Percentiles rank a stretch among this genome's conserved stretches.
Evolutionary conservation across 2,797 vertebrate species (phyloP).

Genomic region (Darevskia mixta): DNA sequence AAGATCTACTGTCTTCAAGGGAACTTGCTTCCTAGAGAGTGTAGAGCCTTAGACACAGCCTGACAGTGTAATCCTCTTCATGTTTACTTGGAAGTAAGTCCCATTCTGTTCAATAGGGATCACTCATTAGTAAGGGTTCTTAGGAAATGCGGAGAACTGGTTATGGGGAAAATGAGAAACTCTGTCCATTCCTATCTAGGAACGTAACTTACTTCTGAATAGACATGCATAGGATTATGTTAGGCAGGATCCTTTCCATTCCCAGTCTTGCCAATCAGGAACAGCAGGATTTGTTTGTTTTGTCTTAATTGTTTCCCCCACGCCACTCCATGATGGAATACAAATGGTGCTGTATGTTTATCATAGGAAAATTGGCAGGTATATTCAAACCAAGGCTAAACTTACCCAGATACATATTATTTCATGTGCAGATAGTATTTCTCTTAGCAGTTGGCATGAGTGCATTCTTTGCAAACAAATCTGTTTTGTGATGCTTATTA

Average conservation of each 20-base stretch:
- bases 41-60: too few species aligned
- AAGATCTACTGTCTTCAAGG: too few species aligned
- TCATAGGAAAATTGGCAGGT: not conserved
- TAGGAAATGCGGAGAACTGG: too few species aligned
- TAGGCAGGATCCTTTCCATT: too few species aligned
- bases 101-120: not conserved
- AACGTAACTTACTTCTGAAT: too few species aligned
- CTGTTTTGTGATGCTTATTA: conserved; percentile 11
- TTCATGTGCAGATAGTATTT: not conserved
- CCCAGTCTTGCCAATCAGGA: too few species aligned
- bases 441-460: not conserved
- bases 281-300: not conserved
- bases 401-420: not conserved
- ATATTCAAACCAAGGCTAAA: not conserved
- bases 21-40: too few species aligned
- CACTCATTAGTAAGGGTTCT: not conserved
- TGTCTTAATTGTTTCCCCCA: not conserved
- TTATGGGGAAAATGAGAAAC: too few species aligned
- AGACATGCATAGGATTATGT: too few species aligned
- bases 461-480: not conserved
- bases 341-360: not conserved
- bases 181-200: too few species aligned
- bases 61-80: not conserved
- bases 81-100: not conserved
- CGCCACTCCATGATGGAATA: not conserved